Percentiles rank a stretch among this genome's conserved stretches.
Evolutionary conservation across 1,140 invertebrate genomes (phyloP).

Genomic region (Rhopalosiphum maidis): DNA sequence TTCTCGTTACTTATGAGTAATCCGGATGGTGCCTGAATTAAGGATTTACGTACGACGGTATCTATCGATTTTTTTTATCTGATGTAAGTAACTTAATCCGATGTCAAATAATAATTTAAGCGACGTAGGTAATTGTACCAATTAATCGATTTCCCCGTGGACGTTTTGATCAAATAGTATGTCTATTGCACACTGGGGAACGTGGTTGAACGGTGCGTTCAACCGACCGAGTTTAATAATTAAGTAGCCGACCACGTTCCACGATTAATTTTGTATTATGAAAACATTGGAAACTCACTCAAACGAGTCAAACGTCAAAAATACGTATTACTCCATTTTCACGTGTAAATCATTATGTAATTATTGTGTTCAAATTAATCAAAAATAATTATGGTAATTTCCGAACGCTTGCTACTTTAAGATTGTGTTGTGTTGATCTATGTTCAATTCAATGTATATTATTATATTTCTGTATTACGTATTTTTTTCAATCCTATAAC

Average conservation of each 20-base stretch:
- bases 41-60: not conserved
- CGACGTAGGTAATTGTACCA: not conserved
- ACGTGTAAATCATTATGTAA: not conserved
- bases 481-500: too few relatives aligned
- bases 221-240: not conserved
- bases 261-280: not conserved
- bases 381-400: not conserved
- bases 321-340: not conserved
- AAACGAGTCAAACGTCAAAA: not conserved
- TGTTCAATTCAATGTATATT: too few relatives aligned
- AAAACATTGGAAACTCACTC: too few relatives aligned
- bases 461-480: not conserved
- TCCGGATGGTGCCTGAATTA: not conserved
- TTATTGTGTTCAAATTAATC: not conserved
- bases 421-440: not conserved
- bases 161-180: not conserved
- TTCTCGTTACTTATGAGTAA: not conserved
- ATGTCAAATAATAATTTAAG: not conserved
- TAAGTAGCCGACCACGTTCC: not conserved
- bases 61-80: slow-evolving; percentile 26
- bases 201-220: not conserved
- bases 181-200: not conserved
- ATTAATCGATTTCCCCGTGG: not conserved
- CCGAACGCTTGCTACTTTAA: not conserved
- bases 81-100: not conserved